These are phyloP conservation scores for Zosterops pallidus DNA, from an alignment of 2,113 vertebrate genomes.

Conservation along the genomic window DNA sequence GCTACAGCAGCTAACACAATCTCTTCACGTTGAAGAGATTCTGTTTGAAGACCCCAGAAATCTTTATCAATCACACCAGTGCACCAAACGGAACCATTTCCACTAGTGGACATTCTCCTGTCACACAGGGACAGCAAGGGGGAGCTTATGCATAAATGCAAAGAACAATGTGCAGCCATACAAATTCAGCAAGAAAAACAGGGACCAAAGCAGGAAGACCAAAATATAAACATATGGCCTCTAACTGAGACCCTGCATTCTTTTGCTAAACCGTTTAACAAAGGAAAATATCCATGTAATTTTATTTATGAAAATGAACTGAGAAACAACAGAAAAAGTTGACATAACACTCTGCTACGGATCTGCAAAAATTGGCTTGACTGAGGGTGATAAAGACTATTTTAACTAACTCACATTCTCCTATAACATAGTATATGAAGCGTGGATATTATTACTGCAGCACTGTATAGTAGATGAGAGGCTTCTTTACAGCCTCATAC, in stretches of 20 bases:
- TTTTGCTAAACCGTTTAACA: not conserved
- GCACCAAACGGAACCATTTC: not conserved
- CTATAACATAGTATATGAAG: constrained; percentile 31
- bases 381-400: not conserved
- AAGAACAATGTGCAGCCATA: not conserved
- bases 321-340: not conserved
- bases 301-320: not conserved
- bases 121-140: not conserved
- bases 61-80: not conserved
- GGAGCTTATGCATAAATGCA: not conserved
- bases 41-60: not conserved
- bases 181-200: not conserved
- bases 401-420: constrained; percentile 55
- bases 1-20: not conserved
- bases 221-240: not conserved
- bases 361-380: constrained; percentile 10
- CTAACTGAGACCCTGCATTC: not conserved
- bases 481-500: constrained; percentile 50
- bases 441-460: constrained; percentile 29
- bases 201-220: not conserved
- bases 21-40: not conserved
- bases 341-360: not conserved
- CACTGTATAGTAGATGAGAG: not conserved
- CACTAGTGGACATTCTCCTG: not conserved
- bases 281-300: not conserved